Percentiles rank a stretch among this genome's conserved stretches.
Evolutionary conservation across 2,797 vertebrate species (phyloP).

Genomic region (Cirrhinus molitorella): DNA sequence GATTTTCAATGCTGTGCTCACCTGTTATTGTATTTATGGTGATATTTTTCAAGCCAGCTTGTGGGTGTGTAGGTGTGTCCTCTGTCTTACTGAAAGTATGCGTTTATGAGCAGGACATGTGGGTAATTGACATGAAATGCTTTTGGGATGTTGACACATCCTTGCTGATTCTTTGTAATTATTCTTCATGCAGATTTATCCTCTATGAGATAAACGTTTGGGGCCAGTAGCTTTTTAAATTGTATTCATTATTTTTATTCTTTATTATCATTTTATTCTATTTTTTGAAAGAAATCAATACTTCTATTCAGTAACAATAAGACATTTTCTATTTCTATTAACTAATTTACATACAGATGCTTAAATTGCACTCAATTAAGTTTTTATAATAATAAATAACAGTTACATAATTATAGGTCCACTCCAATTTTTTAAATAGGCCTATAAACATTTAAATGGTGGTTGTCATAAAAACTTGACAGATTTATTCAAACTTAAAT

Average conservation of each 20-base stretch:
- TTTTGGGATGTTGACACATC: conserved; percentile 17
- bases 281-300: too few relatives aligned
- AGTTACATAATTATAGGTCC: too few relatives aligned
- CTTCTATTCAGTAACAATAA: neutral
- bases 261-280: too few relatives aligned
- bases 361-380: too few relatives aligned
- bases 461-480: too few relatives aligned
- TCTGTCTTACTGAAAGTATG: neutral
- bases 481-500: too few relatives aligned
- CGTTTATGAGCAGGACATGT: neutral
- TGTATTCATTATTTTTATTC: too few relatives aligned
- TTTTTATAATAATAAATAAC: too few relatives aligned
- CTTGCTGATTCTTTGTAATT: neutral
- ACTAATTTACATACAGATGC: too few relatives aligned
- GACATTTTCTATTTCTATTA: neutral
- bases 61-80: neutral
- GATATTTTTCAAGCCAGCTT: neutral
- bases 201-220: neutral
- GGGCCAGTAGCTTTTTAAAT: neutral
- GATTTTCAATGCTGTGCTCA: conserved; percentile 9
- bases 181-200: neutral
- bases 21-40: neutral
- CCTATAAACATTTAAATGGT: too few relatives aligned
- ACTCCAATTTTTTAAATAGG: too few relatives aligned
- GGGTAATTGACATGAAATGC: neutral